Percentiles rank a stretch among this genome's conserved stretches.
Evolutionary conservation across 2,113 vertebrate species (phyloP).

Genomic region (Ibidorhyncha struthersii): DNA sequence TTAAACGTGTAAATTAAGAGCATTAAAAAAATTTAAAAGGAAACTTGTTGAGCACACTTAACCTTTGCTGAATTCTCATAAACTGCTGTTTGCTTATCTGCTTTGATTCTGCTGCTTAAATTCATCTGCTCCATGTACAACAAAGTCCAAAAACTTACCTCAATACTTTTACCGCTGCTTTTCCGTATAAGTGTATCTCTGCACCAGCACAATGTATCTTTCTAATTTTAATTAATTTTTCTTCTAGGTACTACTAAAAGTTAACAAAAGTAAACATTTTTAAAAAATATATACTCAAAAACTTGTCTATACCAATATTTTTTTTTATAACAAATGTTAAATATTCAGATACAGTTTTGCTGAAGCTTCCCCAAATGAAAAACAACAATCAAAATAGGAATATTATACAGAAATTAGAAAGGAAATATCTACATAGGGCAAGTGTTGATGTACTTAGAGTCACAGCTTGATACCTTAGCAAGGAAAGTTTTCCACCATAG

Average conservation of each 20-base stretch:
- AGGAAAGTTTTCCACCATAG: background rate
- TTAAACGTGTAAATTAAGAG: background rate
- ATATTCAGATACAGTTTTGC: background rate
- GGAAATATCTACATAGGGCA: background rate
- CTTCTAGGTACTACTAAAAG: background rate
- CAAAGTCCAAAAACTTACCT: background rate
- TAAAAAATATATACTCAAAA: background rate
- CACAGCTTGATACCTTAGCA: background rate
- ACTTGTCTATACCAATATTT: rapidly evolving
- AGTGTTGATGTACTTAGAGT: background rate
- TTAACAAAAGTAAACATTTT: background rate
- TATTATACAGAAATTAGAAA: background rate
- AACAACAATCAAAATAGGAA: background rate
- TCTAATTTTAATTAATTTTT: background rate
- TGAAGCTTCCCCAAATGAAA: background rate
- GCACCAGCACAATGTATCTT: background rate
- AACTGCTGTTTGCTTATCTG: background rate
- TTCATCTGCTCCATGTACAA: background rate
- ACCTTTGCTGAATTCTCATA: background rate
- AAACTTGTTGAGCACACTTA: background rate
- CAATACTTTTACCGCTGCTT: background rate
- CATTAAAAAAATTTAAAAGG: background rate
- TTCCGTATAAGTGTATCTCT: background rate
- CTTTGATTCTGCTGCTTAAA: background rate
- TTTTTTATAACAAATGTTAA: background rate